A percentile compares a stretch with the other conserved stretches of the same genome.
phyloP scores from a whole-genome alignment of 2,888 invertebrate species.

The Priocnemis perturbator region DNA sequence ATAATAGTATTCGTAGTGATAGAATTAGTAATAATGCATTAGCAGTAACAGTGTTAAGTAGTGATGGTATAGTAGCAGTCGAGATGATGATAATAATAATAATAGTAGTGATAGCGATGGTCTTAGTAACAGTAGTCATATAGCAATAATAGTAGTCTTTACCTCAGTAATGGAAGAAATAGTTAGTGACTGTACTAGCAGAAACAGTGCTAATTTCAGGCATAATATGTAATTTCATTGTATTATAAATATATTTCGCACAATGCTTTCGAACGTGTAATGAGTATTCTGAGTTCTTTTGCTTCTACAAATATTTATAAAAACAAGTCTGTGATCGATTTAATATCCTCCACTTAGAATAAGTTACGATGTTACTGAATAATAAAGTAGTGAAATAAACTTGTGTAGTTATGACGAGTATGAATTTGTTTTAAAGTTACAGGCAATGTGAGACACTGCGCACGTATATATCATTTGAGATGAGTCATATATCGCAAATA shows the following conservation, averaged over 20 bases:
- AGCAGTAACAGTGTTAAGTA: slow-evolving; percentile 52
- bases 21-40: slow-evolving; percentile 48
- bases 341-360: too few species aligned
- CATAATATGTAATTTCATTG: slow-evolving; percentile 27
- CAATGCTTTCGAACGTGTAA: not conserved
- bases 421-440: not conserved
- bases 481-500: not conserved
- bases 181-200: slow-evolving; percentile 44
- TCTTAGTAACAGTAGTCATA: slow-evolving; percentile 26
- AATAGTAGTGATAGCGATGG: slow-evolving; percentile 18
- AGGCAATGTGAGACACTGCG: not conserved
- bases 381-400: too few species aligned
- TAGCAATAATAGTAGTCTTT: slow-evolving; percentile 36
- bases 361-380: too few species aligned
- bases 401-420: not conserved
- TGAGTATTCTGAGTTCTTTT: slow-evolving; percentile 9
- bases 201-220: slow-evolving; percentile 45
- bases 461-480: not conserved
- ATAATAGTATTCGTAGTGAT: slow-evolving; percentile 46
- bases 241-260: not conserved
- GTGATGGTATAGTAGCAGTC: slow-evolving; percentile 42
- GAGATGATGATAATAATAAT: slow-evolving; percentile 28
- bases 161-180: slow-evolving; percentile 9
- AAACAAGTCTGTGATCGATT: too few species aligned
- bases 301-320: too few species aligned